Base-by-base conservation (phyloP, 1,140 invertebrate genomes). In the Pemphigus obesinymphae region DNA sequence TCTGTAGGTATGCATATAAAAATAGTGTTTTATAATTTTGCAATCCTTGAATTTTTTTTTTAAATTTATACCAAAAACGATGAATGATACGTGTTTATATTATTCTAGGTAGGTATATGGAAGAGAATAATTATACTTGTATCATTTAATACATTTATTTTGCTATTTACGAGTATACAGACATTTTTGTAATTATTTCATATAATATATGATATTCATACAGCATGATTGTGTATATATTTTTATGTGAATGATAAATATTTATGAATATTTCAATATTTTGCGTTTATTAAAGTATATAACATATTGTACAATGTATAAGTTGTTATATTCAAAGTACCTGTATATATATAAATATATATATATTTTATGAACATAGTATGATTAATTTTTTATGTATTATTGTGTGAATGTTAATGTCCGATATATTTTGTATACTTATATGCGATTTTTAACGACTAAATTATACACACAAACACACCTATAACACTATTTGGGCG, bases 391-490 rank as follows among this genome's bases (percentile, higher is more conserved):
- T n/a, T n/a, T n/a, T n/a, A n/a, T n/a, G n/a, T n/a, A n/a, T n/a
- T n/a, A n/a, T n/a, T n/a, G n/a, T n/a, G n/a, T n/a, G n/a, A 34
- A 68, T 68, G 34, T 68, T 37, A 40, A 68, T 68, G 3, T 37
- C n/a, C 20, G 7, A 37, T 37, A 68, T 20, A 26, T 26, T 43
- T 45, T 23, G 15, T 45, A 7, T 37, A 45, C 43, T 11, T 45
- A 11, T 45, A 45, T 66, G 8, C 20, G 13, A 2, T 70, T 45
- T 70, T 45, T 43, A 70, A 70, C 23, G 40, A 70, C 45, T 0
- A 34, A 72, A 72, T 72, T 73, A 73, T 73, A 73, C 43, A 73
- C 43, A 31, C 26, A 73, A 26, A 73, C 43, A 31, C 26, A 11
- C 26, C 23, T 31, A 73, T n/a, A n/a, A n/a, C n/a, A n/a, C n/a